Evolutionary conservation across 2,888 invertebrate genomes (phyloP), one percentile per base, ranked within the genome.

Genomic region (Apeira syringaria): DNA sequence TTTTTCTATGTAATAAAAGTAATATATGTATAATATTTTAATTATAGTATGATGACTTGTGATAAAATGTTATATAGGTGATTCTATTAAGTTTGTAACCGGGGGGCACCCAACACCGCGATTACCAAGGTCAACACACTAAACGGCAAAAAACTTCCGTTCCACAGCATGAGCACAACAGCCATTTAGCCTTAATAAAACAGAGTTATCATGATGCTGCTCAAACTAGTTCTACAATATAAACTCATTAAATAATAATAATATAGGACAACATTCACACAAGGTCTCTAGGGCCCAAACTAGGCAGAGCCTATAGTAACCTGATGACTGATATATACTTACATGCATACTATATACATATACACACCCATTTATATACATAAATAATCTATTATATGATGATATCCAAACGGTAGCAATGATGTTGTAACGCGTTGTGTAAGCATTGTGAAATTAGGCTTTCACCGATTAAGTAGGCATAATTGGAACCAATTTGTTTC

Each of bases 391-490:
- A 15, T 15, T 15, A 3, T 2, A 3, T 24, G 29, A 15, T 5
- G 22, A 26, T 22, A 24, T 7, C 20, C 2, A 34, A 44, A 34
- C 27, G 2, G 31, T 32, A 27, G 36, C 36, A 34, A 56, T 51
- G 46, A 54, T 55, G 30, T 55, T 46, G 42, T 31, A 58, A 59
- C 33, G 33, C 5, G 51, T 64, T 59, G 36, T 45, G 44, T 46
- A 47, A 54, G 25, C 40, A 39, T 8, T 26, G 30, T 45, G 55
- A 46, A 53, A 51, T 48, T 27, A 49, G 47, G 52, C 68, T 72
- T 70, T 71, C 68, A 55, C 71, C 64, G 62, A 58, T 62, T 60
- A 61, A 45, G 53, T 48, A n/a, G 47, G 33, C 53, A 56, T 66
- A 64, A 60, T 61, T 59, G 64, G 49, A 61, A 52, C 47, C 62